phyloP scores from a whole-genome alignment of 2,797 vertebrate genomes.

The Sylvilagus floridanus region DNA sequence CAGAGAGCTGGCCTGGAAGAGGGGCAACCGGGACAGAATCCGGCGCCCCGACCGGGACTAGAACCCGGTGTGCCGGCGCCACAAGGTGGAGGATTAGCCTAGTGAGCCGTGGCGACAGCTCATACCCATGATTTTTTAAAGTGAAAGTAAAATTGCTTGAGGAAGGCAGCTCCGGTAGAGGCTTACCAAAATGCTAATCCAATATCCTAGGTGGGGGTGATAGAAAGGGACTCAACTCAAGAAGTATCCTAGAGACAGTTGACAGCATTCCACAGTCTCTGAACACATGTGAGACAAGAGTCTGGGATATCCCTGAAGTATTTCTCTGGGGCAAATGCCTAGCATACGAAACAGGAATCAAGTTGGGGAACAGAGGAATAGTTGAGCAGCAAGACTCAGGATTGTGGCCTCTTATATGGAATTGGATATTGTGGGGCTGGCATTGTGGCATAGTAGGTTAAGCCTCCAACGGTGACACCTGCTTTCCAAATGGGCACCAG shows the following conservation, averaged over 20 bases:
- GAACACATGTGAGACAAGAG: background rate
- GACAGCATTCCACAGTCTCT: background rate
- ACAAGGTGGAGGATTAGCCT: too few relatives aligned
- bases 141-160: background rate
- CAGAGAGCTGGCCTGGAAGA: too few relatives aligned
- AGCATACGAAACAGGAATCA: background rate
- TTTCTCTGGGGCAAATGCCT: slow-evolving; percentile 1
- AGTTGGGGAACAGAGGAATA: background rate
- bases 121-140: too few relatives aligned
- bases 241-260: background rate
- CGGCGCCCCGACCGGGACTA: too few relatives aligned
- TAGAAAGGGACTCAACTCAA: background rate
- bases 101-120: too few relatives aligned
- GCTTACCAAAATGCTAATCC: background rate
- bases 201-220: background rate
- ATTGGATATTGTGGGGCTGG: background rate
- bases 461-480: too few relatives aligned
- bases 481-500: too few relatives aligned
- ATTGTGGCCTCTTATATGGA: background rate
- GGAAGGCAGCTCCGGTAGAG: background rate
- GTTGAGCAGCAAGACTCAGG: background rate
- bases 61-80: too few relatives aligned
- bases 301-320: background rate
- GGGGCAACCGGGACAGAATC: too few relatives aligned
- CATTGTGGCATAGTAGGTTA: too few relatives aligned